Evolutionary conservation across 64 coral and sea anemone species (phyloP).

Genomic region (Montipora capricornis): DNA sequence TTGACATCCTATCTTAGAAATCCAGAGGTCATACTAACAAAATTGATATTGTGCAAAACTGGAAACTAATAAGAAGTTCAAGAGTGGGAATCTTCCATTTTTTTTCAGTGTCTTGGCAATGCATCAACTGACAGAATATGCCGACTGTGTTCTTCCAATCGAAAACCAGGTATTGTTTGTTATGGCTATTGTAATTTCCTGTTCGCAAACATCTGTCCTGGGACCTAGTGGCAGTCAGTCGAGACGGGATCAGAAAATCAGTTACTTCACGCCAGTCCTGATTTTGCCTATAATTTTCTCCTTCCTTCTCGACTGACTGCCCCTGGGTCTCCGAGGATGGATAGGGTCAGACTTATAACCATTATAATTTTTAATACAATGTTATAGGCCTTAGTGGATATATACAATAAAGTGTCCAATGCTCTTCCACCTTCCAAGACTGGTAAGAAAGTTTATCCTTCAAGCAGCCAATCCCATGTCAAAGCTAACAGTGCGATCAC

Average conservation of each 20-base stretch:
- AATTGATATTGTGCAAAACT: too few relatives aligned
- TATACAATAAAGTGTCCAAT: conserved; percentile 88
- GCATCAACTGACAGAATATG: conserved; percentile 95
- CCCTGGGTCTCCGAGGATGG: neutral
- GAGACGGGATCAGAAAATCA: too few relatives aligned
- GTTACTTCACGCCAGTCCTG: too few relatives aligned
- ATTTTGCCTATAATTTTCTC: too few relatives aligned
- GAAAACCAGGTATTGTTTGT: conserved; percentile 88
- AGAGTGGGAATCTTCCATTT: neutral
- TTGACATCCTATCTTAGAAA: too few relatives aligned
- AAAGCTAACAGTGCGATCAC: conserved; percentile 92
- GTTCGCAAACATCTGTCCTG: too few relatives aligned
- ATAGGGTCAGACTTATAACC: neutral
- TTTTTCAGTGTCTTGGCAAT: conserved; percentile 91
- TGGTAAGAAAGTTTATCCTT: conserved; percentile 79
- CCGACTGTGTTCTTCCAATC: conserved; percentile 97
- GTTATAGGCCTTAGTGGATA: conserved; percentile 95
- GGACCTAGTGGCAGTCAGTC: too few relatives aligned
- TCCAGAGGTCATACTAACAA: too few relatives aligned
- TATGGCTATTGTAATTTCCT: too few relatives aligned
- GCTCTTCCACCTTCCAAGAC: conserved; percentile 89
- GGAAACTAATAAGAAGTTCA: neutral
- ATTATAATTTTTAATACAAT: neutral
- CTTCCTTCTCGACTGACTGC: too few relatives aligned
- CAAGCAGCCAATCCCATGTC: conserved; percentile 28